Conservation (phyloP, 2,113 vertebrate genomes). For the Labeo catla region DNA sequence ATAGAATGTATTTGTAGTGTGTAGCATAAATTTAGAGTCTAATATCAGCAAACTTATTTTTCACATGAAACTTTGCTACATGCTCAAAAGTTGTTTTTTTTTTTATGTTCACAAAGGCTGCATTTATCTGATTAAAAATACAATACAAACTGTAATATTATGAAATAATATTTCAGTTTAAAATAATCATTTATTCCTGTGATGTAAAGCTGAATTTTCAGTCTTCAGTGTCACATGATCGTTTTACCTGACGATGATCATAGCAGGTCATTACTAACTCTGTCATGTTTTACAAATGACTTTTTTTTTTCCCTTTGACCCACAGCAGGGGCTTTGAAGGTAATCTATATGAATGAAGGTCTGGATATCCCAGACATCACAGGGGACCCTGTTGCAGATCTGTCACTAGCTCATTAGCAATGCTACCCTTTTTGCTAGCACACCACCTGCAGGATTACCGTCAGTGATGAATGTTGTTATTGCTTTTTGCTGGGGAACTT, state of each 20-base stretch:
- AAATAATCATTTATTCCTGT: too few relatives aligned
- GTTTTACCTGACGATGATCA: background rate
- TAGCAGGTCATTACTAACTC: conserved; percentile 12
- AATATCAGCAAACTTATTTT: too few relatives aligned
- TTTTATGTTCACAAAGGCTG: too few relatives aligned
- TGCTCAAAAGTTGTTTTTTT: too few relatives aligned
- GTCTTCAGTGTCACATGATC: too few relatives aligned
- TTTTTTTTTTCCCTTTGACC: background rate
- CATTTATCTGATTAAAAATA: too few relatives aligned
- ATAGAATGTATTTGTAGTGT: too few relatives aligned
- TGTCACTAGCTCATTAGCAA: conserved; percentile 24
- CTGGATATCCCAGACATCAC: background rate
- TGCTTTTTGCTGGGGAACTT: background rate
- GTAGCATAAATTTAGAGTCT: too few relatives aligned
- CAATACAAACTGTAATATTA: too few relatives aligned
- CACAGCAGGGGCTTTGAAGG: conserved; percentile 4
- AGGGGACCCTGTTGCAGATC: background rate
- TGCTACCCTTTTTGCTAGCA: background rate
- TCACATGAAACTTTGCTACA: too few relatives aligned
- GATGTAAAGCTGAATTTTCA: too few relatives aligned
- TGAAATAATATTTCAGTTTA: too few relatives aligned
- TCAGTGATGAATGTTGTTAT: conserved; percentile 25
- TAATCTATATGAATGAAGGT: conserved; percentile 11
- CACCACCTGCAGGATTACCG: conserved; percentile 25
- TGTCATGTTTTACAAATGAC: conserved; percentile 34